These are phyloP conservation scores for Gibbula magus DNA, from an alignment of 2,888 invertebrate genomes.

Conservation along the genomic window DNA sequence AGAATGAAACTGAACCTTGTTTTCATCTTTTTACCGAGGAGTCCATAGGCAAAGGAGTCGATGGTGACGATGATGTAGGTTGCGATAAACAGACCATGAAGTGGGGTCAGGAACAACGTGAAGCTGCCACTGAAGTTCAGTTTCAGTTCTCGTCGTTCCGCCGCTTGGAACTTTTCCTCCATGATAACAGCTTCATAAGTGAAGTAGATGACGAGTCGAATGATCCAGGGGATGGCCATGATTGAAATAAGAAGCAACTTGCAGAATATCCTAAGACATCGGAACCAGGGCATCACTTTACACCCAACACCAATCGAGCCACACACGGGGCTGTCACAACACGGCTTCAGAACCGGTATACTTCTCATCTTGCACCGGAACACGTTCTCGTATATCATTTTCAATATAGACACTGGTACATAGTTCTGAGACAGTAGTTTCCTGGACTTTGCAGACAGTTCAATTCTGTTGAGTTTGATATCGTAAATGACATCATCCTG, in stretches of 20 bases:
- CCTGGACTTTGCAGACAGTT: constrained; percentile 50
- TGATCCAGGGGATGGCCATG: constrained; percentile 56
- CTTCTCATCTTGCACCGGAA: constrained; percentile 64
- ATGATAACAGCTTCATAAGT: constrained; percentile 46
- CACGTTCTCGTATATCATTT: constrained; percentile 56
- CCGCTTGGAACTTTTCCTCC: constrained; percentile 12
- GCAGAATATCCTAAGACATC: constrained; percentile 49
- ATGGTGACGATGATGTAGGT: constrained; percentile 63
- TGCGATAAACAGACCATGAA: constrained; percentile 62
- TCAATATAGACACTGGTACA: constrained; percentile 56
- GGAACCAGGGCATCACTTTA: constrained; percentile 48
- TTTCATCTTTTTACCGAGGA: constrained; percentile 46
- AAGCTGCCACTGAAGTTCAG: constrained; percentile 59
- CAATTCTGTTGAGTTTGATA: constrained; percentile 37
- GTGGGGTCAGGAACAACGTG: constrained; percentile 63
- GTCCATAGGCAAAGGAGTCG: constrained; percentile 55
- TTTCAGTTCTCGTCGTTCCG: constrained; percentile 23
- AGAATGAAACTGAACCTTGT: constrained; percentile 52
- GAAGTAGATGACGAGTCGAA: constrained; percentile 59
- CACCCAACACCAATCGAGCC: constrained; percentile 31
- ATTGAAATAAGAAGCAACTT: constrained; percentile 48
- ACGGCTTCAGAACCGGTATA: constrained; percentile 35
- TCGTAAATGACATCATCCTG: constrained; percentile 36
- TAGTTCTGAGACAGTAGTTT: constrained; percentile 50
- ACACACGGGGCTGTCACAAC: constrained; percentile 36